phyloP scores from a whole-genome alignment of 2,888 invertebrate genomes.

The Eristalis intricaria region DNA sequence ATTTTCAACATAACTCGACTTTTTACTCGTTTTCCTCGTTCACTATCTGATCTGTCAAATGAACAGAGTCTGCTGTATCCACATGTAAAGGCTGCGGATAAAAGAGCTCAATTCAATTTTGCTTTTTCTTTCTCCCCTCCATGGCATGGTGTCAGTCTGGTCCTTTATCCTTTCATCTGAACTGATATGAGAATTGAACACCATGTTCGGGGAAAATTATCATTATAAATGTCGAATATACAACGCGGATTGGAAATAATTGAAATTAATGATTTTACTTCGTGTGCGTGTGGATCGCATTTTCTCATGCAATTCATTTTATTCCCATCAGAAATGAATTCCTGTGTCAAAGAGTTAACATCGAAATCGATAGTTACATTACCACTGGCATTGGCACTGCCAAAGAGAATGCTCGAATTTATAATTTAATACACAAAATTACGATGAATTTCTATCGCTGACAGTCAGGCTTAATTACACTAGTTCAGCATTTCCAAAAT shows the following conservation, averaged over 20 bases:
- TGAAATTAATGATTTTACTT: constrained; percentile 64
- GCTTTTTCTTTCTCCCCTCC: constrained; percentile 13
- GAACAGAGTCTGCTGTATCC: constrained; percentile 30
- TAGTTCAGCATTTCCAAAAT: no score
- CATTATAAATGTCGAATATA: constrained; percentile 59
- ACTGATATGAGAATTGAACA: not conserved
- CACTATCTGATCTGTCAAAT: constrained; percentile 63
- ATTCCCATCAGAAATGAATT: not conserved
- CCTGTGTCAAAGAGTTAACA: not conserved
- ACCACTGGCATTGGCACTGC: no score
- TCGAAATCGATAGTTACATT: not conserved
- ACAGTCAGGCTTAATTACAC: not conserved
- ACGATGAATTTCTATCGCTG: not conserved
- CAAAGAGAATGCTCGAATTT: not conserved
- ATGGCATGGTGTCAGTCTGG: not conserved
- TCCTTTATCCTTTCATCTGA: constrained; percentile 33
- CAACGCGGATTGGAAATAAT: constrained; percentile 57
- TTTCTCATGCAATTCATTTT: not conserved
- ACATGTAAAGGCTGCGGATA: constrained; percentile 21
- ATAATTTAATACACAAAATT: not conserved
- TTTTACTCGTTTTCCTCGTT: constrained; percentile 22
- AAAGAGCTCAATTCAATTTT: constrained; percentile 56
- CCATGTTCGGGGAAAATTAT: constrained; percentile 45
- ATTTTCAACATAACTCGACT: constrained; percentile 48
- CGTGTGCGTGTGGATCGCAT: not conserved